phyloP scores from a whole-genome alignment of 1,140 invertebrate species.

The Octopus bimaculoides region DNA sequence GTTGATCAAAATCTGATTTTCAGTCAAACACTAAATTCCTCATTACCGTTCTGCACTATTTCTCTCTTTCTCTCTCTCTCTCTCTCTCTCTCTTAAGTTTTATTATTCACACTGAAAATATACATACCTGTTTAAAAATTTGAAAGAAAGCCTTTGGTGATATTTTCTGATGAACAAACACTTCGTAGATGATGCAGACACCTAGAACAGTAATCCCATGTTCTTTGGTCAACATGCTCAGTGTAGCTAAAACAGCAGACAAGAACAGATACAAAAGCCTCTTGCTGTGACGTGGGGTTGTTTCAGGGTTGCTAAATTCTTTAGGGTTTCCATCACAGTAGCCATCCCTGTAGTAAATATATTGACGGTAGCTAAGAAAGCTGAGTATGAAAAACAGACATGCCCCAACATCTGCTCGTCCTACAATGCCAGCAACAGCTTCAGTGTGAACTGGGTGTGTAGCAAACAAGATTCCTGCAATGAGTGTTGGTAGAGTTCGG shows the following conservation, averaged over 20 bases:
- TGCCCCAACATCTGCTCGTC: slow-evolving; percentile 79
- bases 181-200: slow-evolving; percentile 80
- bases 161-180: slow-evolving; percentile 59
- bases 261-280: slow-evolving; percentile 31
- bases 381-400: slow-evolving; percentile 79
- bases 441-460: slow-evolving; percentile 67
- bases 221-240: slow-evolving; percentile 63
- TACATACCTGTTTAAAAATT: slow-evolving; percentile 39
- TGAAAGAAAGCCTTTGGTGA: slow-evolving; percentile 32
- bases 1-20: too few species aligned
- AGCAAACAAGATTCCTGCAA: slow-evolving; percentile 58
- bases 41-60: too few species aligned
- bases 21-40: too few species aligned
- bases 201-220: slow-evolving; percentile 86
- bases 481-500: slow-evolving; percentile 62
- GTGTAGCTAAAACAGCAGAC: slow-evolving; percentile 37
- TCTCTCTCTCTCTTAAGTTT: too few species aligned
- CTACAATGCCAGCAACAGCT: slow-evolving; percentile 70
- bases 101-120: neutral
- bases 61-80: too few species aligned
- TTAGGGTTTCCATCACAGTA: slow-evolving; percentile 15
- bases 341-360: slow-evolving; percentile 37
- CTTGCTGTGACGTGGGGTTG: slow-evolving; percentile 49
- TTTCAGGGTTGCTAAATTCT: slow-evolving; percentile 53
- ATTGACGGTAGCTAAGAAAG: slow-evolving; percentile 66